These are phyloP conservation scores for Diplogasteroides magnus DNA, from an alignment of 1,140 invertebrate species.

Conservation along the genomic window DNA sequence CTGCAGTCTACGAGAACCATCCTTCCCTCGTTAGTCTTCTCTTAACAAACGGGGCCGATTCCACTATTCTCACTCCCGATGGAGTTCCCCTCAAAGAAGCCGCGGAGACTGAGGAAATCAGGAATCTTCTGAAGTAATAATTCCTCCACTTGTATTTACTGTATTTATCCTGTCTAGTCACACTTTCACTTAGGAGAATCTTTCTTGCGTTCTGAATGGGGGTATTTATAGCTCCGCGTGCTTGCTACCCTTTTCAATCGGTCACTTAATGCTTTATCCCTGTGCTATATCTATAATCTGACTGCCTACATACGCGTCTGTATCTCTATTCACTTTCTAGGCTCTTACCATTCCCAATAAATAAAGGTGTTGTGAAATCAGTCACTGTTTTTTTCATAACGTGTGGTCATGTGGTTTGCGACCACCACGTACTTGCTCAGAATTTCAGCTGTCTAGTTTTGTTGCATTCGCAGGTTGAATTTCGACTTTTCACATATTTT, in stretches of 20 bases:
- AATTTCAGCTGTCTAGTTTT: too few relatives aligned
- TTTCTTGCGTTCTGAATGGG: too few relatives aligned
- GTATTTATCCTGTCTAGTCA: too few relatives aligned
- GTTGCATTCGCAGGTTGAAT: too few relatives aligned
- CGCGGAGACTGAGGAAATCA: slow-evolving; percentile 14
- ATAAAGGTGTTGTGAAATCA: slow-evolving; percentile 4
- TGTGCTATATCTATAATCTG: neutral
- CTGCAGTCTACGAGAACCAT: slow-evolving; percentile 24
- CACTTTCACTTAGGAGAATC: too few relatives aligned
- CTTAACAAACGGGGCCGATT: slow-evolving; percentile 18
- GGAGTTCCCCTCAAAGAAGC: slow-evolving; percentile 17
- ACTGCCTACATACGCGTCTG: slow-evolving; percentile 5
- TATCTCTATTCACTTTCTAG: neutral
- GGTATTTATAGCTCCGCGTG: too few relatives aligned
- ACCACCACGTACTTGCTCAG: too few relatives aligned
- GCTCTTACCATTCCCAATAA: neutral
- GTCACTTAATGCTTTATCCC: slow-evolving; percentile 3
- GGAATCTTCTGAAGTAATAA: too few relatives aligned
- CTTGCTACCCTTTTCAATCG: too few relatives aligned
- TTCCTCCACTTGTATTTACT: too few relatives aligned
- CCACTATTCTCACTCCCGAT: slow-evolving; percentile 7
- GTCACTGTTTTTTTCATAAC: slow-evolving; percentile 1
- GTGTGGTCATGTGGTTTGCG: neutral
- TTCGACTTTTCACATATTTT: too few relatives aligned
- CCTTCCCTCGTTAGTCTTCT: slow-evolving; percentile 12